Conservation (phyloP, 1,140 invertebrate species). For the Melanaphis sacchari region DNA sequence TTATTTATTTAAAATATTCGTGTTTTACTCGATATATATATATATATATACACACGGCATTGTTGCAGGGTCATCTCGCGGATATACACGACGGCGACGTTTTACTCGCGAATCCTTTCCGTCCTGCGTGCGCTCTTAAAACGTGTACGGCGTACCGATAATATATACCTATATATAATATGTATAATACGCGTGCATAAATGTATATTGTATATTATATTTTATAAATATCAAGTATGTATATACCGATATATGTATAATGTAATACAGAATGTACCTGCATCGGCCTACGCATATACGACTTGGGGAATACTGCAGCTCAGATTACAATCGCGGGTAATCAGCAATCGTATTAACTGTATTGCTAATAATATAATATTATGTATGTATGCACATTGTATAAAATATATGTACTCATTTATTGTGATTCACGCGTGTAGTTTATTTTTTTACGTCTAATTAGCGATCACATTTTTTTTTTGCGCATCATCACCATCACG, state of each 20-base stretch:
- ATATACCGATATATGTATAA: background rate
- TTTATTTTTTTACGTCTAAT: background rate
- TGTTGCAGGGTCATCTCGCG: background rate
- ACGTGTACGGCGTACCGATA: background rate
- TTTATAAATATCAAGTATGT: background rate
- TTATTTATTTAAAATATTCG: background rate
- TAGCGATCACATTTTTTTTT: background rate
- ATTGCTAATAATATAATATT: background rate
- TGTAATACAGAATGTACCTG: background rate
- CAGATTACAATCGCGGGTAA: conserved; percentile 7
- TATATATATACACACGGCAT: background rate
- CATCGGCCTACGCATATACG: background rate
- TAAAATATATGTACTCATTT: background rate
- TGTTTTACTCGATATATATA: background rate
- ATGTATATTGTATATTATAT: too few species aligned
- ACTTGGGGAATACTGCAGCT: background rate
- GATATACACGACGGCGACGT: background rate
- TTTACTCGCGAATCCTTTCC: background rate
- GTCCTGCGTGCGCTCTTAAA: background rate
- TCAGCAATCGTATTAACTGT: background rate
- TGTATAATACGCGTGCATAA: background rate
- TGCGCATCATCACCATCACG: conserved; percentile 79
- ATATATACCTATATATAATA: background rate
- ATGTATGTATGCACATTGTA: background rate
- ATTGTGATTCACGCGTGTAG: background rate